Evolutionary conservation across 2,888 invertebrate genomes (phyloP), one percentile per base, ranked within the genome.

Genomic region (Ctenicera cuprea): DNA sequence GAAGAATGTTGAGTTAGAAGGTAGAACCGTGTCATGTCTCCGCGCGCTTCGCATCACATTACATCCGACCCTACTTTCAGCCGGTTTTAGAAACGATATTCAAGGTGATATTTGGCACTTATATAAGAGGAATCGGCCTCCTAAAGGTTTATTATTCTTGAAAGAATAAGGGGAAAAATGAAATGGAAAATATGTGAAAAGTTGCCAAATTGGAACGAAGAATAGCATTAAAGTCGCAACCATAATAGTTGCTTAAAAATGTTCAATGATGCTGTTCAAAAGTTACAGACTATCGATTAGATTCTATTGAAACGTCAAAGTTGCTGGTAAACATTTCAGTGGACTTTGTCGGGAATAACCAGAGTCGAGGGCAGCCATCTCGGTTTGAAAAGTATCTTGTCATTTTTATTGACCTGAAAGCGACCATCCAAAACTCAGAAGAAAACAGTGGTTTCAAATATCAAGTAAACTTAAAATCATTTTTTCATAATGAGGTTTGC

Each of bases 1-100:
- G 50, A 43, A 73, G 54, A 72, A 72, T 66, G 61, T 61, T 63
- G 62, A 73, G 66, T 73, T 63, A 66, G 54, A 62, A 73, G 71
- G 71, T 64, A 57, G 57, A 71, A 57, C 45, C 71, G 57, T 37
- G 37, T 59, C 61, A 59, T 59, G 43, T 38, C 37, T 69, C 38
- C 52, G 38, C 50, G 18, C 30, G 37, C 50, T 61, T 62, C 62
- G 38, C 63, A 30, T 52, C 61, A 50, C 71, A 71, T 71, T 61
- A 71, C 50, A 50, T 62, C 33, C 59, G 59, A 59, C 37, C 37
- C 67, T 59, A 30, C 38, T 68, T 68, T 68, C 67, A 48, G 57
- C 41, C 45, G 14, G 57, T 45, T 68, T 59, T 43, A 54, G 43
- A 67, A 33, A 54, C 45, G 26, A 63, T 63, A 45, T 63, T 45